Evolutionary conservation across 2,113 vertebrate genomes (phyloP), one percentile per base, ranked within the genome.

Genomic region (Bubo bubo): DNA sequence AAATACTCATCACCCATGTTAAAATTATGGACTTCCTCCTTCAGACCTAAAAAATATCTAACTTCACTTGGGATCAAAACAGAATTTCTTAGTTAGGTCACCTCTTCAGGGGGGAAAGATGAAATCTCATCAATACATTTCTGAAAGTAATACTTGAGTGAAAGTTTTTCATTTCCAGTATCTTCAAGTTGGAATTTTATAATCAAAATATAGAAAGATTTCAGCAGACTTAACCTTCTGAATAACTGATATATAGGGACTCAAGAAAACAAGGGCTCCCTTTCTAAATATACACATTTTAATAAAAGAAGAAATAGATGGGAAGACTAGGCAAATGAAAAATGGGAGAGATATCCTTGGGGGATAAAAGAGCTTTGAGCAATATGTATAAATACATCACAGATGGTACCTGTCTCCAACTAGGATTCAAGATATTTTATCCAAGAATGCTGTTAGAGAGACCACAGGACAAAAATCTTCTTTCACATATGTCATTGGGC

Each of bases 341-440:
- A 94, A 82, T n/a, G 11, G 43, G 66, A 88, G 34, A 82, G 43
- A 82, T 2, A 91, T 85, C 87, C 92, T 17, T 60, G 34, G 66
- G 60, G 87, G 32, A 96, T 96, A 86, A 76, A 91, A 82, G 53
- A 96, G 90, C 53, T 96, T 79, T 94, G 70, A 90, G 74, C 43
- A 95, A 39, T 75, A 88, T 26, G 53, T 79, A 94, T 18, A 94
- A 95, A 95, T 58, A 93, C 50, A 92, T 76, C 87, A 96, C 95
- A 95, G 95, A 96, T 95, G 93, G 93, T 93, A 95, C 92, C 92
- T 96, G 90, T 91, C 95, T 96, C 92, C 77, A 90, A 35, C 74
- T 45, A 92, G 27, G 71, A 96, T 66, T 94, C 81, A 76, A 79
- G 71, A 86, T 56, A 68, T 82, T 93, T 96, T 95, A 91, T 72